Evolutionary conservation across 2,888 invertebrate species (phyloP).

Genomic region (Proisotoma minuta): DNA sequence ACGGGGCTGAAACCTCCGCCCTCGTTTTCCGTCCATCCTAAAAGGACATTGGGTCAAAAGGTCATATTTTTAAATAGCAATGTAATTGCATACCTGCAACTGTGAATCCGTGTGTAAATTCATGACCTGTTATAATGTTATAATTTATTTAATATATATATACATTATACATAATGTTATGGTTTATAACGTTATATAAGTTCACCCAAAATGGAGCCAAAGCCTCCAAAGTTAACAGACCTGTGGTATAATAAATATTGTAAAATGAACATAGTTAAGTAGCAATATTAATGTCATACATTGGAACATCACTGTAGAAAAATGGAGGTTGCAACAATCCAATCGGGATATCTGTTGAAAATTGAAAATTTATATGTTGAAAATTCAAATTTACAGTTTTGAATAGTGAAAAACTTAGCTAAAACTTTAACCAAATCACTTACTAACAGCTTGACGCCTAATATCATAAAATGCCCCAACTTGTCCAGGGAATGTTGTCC

Average conservation of each 20-base stretch:
- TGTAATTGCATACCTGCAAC: not conserved
- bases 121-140: too few species aligned
- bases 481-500: conserved; percentile 35
- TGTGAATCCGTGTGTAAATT: conserved; percentile 11
- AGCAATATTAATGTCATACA: conserved; percentile 13
- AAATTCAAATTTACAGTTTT: not conserved
- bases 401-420: not conserved
- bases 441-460: conserved; percentile 34
- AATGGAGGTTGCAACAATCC: conserved; percentile 34
- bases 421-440: conserved; percentile 7
- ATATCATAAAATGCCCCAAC: conserved; percentile 37
- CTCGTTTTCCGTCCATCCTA: conserved; percentile 37
- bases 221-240: conserved; percentile 31
- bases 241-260: conserved; percentile 10
- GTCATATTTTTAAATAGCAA: not conserved
- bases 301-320: conserved; percentile 28
- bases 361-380: not conserved
- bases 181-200: conserved; percentile 31
- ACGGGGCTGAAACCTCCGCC: conserved; percentile 27
- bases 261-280: conserved; percentile 1
- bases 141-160: too few species aligned
- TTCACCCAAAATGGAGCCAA: conserved; percentile 21
- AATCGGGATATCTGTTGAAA: conserved; percentile 32
- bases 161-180: conserved; percentile 27
- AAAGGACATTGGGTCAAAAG: not conserved